These are phyloP conservation scores for Anabas testudineus DNA, from an alignment of 2,797 vertebrate species.

Conservation along the genomic window DNA sequence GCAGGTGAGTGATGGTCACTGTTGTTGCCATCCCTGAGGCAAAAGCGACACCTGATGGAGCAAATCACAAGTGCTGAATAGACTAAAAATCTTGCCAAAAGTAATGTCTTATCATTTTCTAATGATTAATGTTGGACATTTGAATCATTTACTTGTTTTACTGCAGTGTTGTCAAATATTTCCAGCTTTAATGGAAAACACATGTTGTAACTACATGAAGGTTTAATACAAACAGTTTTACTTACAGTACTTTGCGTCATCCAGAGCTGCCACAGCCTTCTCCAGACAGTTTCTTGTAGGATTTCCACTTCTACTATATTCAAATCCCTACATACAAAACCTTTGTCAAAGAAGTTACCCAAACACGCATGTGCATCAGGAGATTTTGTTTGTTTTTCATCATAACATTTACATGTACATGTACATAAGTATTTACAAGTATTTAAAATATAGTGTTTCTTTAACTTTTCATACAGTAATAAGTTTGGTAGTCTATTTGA, in stretches of 20 bases:
- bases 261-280: conserved; percentile 89
- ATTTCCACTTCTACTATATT: conserved; percentile 95
- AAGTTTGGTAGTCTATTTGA: too few species aligned
- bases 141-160: background rate
- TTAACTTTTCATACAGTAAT: too few species aligned
- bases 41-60: conserved; percentile 87
- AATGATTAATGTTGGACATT: too few species aligned
- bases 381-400: too few species aligned
- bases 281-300: conserved; percentile 93
- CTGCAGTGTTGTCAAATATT: background rate
- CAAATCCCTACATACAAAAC: conserved; percentile 87
- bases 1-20: conserved; percentile 89
- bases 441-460: too few species aligned
- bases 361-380: too few species aligned
- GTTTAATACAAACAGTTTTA: background rate
- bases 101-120: too few species aligned
- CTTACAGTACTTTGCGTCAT: conserved; percentile 94
- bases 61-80: background rate
- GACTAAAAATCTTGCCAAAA: background rate
- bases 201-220: too few species aligned
- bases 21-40: conserved; percentile 93
- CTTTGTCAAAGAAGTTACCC: too few species aligned
- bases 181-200: background rate
- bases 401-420: too few species aligned
- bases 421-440: too few species aligned